These are phyloP conservation scores for Madoqua kirkii DNA, from an alignment of 2,113 vertebrate species.

Conservation along the genomic window DNA sequence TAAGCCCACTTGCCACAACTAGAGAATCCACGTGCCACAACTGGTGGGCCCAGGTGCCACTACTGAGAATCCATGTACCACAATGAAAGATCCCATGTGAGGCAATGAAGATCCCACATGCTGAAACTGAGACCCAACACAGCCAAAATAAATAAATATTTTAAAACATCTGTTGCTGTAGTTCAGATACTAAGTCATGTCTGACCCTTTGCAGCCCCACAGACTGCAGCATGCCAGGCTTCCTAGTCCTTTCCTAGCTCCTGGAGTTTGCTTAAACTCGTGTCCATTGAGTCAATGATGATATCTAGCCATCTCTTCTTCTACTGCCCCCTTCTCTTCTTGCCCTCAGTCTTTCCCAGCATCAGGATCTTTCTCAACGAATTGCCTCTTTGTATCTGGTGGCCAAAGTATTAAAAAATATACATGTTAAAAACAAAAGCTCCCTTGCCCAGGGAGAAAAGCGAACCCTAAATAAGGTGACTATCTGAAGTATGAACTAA, in stretches of 20 bases:
- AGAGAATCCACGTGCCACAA: not conserved
- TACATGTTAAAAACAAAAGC: not conserved
- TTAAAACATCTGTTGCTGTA: not conserved
- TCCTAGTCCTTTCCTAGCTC: not conserved
- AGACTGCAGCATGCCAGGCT: not conserved
- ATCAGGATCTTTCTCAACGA: not conserved
- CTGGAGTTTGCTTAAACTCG: not conserved
- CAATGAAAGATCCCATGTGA: not conserved
- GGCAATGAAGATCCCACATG: not conserved
- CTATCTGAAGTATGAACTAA: not conserved
- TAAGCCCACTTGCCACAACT: not conserved
- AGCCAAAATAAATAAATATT: not conserved
- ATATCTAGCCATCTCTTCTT: not conserved
- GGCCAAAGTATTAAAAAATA: not conserved
- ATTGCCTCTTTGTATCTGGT: not conserved
- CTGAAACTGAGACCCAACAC: not conserved
- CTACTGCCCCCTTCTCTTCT: not conserved
- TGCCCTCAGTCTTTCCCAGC: not conserved
- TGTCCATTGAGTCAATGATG: not conserved
- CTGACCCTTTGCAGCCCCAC: not conserved
- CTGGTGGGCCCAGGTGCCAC: not conserved
- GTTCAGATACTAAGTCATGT: not conserved
- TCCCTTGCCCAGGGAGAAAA: not conserved
- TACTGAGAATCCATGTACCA: not conserved
- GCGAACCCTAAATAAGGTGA: not conserved